These are phyloP conservation scores for Perca fluviatilis DNA, from an alignment of 2,113 vertebrate species.

Conservation along the genomic window DNA sequence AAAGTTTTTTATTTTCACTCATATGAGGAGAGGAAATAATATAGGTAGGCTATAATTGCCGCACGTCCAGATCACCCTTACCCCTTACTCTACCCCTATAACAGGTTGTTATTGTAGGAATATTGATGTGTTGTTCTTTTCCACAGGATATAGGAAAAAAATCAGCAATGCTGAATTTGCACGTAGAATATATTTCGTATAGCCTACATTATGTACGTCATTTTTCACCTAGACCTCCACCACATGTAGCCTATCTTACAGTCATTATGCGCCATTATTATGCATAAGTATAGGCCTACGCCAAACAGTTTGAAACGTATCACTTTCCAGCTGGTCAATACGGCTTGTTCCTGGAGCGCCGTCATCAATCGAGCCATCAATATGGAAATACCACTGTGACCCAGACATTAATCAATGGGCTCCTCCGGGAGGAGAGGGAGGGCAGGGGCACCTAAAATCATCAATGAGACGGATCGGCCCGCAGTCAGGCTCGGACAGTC, in stretches of 20 bases:
- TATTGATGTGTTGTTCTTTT: constrained; percentile 19
- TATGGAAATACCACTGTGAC: constrained; percentile 85
- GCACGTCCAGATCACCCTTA: no score
- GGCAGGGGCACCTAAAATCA: constrained; percentile 75
- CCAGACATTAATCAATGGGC: constrained; percentile 85
- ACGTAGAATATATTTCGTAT: background rate
- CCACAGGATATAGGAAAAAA: background rate
- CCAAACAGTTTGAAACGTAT: constrained; percentile 66
- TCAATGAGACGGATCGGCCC: constrained; percentile 83
- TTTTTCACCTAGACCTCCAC: constrained; percentile 1
- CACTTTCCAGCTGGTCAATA: constrained; percentile 81
- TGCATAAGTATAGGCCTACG: constrained; percentile 61
- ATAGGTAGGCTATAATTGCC: no score
- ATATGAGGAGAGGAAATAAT: no score
- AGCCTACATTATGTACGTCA: background rate
- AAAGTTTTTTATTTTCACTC: no score
- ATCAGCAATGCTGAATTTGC: background rate
- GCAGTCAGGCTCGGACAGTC: constrained; percentile 75
- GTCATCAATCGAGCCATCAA: constrained; percentile 87
- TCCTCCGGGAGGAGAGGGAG: constrained; percentile 72
- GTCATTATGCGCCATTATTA: constrained; percentile 34
- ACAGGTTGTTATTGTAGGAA: constrained; percentile 22
- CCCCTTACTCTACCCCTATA: background rate
- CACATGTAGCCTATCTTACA: background rate
- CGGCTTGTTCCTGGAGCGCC: constrained; percentile 75